Conservation (phyloP, 2,113 vertebrate species). For the Calidris pugnax region DNA sequence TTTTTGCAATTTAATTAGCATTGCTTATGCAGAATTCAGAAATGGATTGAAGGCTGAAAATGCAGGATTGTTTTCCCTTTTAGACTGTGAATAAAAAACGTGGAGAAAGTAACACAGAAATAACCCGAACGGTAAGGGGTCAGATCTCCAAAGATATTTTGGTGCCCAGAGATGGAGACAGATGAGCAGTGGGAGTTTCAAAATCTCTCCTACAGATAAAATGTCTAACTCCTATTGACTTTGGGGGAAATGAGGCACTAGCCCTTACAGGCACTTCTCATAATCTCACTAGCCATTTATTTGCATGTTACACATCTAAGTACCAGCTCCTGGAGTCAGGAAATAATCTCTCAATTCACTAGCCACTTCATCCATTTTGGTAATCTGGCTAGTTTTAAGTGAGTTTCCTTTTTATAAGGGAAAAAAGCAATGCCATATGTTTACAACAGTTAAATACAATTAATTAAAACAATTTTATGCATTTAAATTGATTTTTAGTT, state of each 20-base stretch:
- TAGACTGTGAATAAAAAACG: not conserved
- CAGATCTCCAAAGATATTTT: not conserved
- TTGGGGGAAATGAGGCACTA: slow-evolving; percentile 15
- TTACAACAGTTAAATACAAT: not conserved
- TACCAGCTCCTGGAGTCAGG: not conserved
- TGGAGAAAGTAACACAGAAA: not conserved
- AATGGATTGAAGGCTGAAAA: not conserved
- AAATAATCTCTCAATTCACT: not conserved
- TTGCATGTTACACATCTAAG: not conserved
- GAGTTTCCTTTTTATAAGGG: not conserved
- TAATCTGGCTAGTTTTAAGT: not conserved
- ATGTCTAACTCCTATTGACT: slow-evolving; percentile 6
- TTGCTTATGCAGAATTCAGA: not conserved
- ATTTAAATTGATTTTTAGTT: not conserved
- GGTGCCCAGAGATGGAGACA: not conserved
- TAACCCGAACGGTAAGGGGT: not conserved
- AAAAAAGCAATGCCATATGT: accelerated
- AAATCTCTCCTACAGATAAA: slow-evolving; percentile 18
- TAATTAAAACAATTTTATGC: not conserved
- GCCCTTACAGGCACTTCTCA: not conserved
- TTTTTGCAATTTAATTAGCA: not conserved
- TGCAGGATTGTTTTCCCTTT: not conserved
- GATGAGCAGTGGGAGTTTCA: slow-evolving; percentile 16
- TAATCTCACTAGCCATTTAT: slow-evolving; percentile 22
- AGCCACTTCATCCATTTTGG: not conserved